Evolutionary conservation across 2,797 vertebrate genomes (phyloP), one percentile per base, ranked within the genome.

Genomic region (Valencia hispanica): DNA sequence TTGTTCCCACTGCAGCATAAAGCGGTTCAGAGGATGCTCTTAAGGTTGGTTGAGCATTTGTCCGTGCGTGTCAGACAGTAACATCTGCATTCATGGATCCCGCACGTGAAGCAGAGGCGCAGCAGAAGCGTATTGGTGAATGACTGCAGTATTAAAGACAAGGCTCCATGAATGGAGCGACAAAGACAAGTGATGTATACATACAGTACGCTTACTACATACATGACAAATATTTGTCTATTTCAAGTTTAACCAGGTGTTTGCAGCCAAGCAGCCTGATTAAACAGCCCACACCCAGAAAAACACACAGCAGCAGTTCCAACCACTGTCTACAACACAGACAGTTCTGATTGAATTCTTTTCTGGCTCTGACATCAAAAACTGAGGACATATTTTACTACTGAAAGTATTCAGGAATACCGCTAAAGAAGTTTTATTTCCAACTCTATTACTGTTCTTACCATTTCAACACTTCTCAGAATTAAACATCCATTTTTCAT

Each of bases 131-230:
- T 80, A 81, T 83, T 77, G 82, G 32, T 93, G 90, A 94, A 91
- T 93, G 91, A 50, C 47, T 72, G 27, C 65, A 20, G 61, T 75
- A 68, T n/a, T 72, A 17, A 5, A 30, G 75, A 22, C 47, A n/a
- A 36, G 72, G 39, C 68, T 74, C 73, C 27, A 65, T 92, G 87
- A 92, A 90, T 90, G 89, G 85, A 84, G 36, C 77, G 73, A 71
- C 45, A n/a, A 51, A 66, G 39, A 74, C 68, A 47, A 18, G 55
- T 22, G 18, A 34, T 43, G 47, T 63, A 39, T 27, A 76, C n/a
- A 51, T 30, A 20, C 6, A 25, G 36, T 32, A 18, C 34, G 22
- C 41, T 55, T 48, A 61, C 50, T 1, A 34, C 4, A 45, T 17
- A 32, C 59, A 63, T 6, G 1, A 30, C 25, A 76, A 43, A 79